Evolutionary conservation across 2,113 vertebrate species (phyloP), one percentile per base, ranked within the genome.

Genomic region (Bungarus multicinctus): DNA sequence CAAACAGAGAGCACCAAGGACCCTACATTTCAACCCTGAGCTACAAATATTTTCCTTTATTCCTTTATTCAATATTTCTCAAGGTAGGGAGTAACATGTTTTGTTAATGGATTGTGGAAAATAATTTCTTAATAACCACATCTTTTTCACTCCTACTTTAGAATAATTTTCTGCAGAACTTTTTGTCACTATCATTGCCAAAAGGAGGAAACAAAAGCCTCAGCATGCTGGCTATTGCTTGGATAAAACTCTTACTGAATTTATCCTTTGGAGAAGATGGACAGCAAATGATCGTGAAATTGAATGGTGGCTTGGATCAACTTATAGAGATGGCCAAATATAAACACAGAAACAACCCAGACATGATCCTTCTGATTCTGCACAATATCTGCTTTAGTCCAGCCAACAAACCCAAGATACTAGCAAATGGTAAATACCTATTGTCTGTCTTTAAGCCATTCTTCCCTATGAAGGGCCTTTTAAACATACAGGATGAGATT

Each of bases 111-210:
- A 23, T 43, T 87, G 8, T 87, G 47, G 30, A 92, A 85, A 22
- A 18, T 1, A 64, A 20, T 88, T 88, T 18, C n/a, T 91, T 43
- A 30, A 3, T 50, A 94, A 93, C 94, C 47, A 91, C 92, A 30
- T 87, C 43, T 45, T 86, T 58, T 95, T 23, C 87, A 45, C 91
- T 94, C 85, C 95, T 93, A 90, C 11, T 93, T 47, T 97, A 99
- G 99, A 98, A 98, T 95, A 99, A 99, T 96, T 99, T 99, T 96
- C 96, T 99, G 89, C 99, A 99, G 95, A 98, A 98, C 93, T 99
- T 99, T 96, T 94, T 98, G 81, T 98, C 97, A 0, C 95, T 99
- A 27, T 97, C 98, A 0, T 91, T 98, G 89, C 98, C 98, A 27
- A 99, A 98, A 97, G 96, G 97, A 55, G 97, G 96, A 57, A 94